These are phyloP conservation scores for Drosophila orena DNA, from an alignment of 1,140 invertebrate genomes.

Conservation along the genomic window DNA sequence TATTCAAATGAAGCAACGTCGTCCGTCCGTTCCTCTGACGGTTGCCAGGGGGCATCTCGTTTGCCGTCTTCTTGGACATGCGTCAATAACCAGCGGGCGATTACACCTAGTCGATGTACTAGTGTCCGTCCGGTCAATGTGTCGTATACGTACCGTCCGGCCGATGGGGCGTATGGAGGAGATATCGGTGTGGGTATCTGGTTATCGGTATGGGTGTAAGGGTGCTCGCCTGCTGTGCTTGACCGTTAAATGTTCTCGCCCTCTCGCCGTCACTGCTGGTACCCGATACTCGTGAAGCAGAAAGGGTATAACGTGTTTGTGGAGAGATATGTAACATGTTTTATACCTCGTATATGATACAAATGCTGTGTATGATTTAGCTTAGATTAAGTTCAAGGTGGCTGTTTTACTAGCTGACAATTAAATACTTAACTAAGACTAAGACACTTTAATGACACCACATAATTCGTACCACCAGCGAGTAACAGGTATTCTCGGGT, in stretches of 20 bases:
- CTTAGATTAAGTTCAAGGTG: no score
- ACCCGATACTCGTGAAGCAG: neutral
- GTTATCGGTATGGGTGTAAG: constrained; percentile 17
- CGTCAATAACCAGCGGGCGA: constrained; percentile 72
- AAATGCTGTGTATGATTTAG: no score
- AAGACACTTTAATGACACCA: neutral
- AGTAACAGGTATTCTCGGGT: constrained; percentile 18
- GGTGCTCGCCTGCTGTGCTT: constrained; percentile 32
- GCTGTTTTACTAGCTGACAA: no score
- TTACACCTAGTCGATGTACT: constrained; percentile 72
- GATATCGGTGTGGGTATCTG: neutral
- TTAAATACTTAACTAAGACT: no score
- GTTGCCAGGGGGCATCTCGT: constrained; percentile 44
- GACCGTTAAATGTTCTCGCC: constrained; percentile 53
- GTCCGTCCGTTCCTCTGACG: constrained; percentile 33
- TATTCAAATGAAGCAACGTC: constrained; percentile 74
- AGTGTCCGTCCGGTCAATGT: constrained; percentile 67
- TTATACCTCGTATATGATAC: no score
- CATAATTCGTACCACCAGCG: neutral
- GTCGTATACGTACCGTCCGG: constrained; percentile 64
- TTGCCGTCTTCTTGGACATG: constrained; percentile 58
- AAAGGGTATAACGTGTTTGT: neutral
- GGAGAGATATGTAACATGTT: neutral
- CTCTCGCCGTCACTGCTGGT: constrained; percentile 9
- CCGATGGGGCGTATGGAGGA: constrained; percentile 19